Conservation (phyloP, 2,113 vertebrate species). For the Nerophis lumbriciformis region DNA sequence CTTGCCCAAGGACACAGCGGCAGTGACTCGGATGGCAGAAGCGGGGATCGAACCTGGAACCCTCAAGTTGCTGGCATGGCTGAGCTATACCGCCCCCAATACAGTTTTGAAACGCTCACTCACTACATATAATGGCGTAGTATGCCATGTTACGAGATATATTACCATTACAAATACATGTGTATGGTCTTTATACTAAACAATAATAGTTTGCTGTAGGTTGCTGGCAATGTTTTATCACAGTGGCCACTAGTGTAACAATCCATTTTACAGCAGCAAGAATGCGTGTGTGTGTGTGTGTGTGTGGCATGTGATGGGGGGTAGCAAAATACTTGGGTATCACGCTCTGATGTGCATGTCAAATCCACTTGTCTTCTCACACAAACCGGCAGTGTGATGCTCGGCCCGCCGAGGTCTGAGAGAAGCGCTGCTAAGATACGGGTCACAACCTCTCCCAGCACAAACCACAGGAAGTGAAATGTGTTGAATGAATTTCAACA, state of each 20-base stretch:
- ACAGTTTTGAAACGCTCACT: too few relatives aligned
- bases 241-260: constrained; percentile 58
- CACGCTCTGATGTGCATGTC: constrained; percentile 70
- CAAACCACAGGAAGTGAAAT: constrained; percentile 3
- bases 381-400: constrained; percentile 57
- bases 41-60: too few relatives aligned
- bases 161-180: too few relatives aligned
- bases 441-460: constrained; percentile 45
- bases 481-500: too few relatives aligned
- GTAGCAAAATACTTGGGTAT: constrained; percentile 62
- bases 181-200: too few relatives aligned
- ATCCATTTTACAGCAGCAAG: constrained; percentile 64
- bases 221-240: constrained; percentile 63
- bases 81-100: too few relatives aligned
- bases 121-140: too few relatives aligned
- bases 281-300: constrained; percentile 36
- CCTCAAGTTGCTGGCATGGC: too few relatives aligned
- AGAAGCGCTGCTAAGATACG: constrained; percentile 28
- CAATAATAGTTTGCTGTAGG: constrained; percentile 36
- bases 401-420: constrained; percentile 41
- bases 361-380: constrained; percentile 70
- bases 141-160: too few relatives aligned
- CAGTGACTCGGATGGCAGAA: too few relatives aligned
- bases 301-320: constrained; percentile 49
- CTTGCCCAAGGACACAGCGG: too few relatives aligned